Evolutionary conservation across 2,888 invertebrate genomes (phyloP), one percentile per base, ranked within the genome.

Genomic region (Hypselothyrea guttata): DNA sequence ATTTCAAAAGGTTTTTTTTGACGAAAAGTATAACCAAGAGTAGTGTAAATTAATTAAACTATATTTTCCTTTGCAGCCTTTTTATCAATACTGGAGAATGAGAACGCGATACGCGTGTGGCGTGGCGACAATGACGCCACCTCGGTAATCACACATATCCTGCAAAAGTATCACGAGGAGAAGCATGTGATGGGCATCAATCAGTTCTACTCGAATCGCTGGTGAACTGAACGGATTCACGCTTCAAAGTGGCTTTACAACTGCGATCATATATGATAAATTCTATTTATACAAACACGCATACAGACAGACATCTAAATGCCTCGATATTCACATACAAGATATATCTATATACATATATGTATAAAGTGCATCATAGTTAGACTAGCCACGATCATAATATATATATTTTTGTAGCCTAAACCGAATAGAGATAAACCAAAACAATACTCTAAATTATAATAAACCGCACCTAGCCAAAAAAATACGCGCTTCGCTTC

Each of bases 101-200:
- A 93, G 35, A 90, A 91, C 51, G 91, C 92, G 33, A 92, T 93
- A 66, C 92, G 91, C 71, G 91, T 92, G 65, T 94, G 93, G 93
- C 91, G 93, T 52, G 92, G 92, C 73, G 94, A 94, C 87, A 92
- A 92, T n/a, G 93, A 94, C 76, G 93, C 93, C 27, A 92, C 92
- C 41, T 93, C 93, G 13, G 91, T 94, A 55, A 90, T 94, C 46
- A 92, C 92, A 84, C 92, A 93, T 88, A 93, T 94, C 73, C 92
- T 93, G 69, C 91, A 93, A 72, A 93, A 92, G 63, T 93, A 92
- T 88, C 92, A 93, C 75, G 91, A 92, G 53, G 93, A 93, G 79
- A 93, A 93, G 87, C 92, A 93, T 87, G 91, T 92, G 41, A 87
- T 91, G 71, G 91, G 91, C 69, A 90, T 91, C 67, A 92, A 91